Base-by-base conservation (phyloP, 2,113 vertebrate genomes). In the Alexandromys fortis region DNA sequence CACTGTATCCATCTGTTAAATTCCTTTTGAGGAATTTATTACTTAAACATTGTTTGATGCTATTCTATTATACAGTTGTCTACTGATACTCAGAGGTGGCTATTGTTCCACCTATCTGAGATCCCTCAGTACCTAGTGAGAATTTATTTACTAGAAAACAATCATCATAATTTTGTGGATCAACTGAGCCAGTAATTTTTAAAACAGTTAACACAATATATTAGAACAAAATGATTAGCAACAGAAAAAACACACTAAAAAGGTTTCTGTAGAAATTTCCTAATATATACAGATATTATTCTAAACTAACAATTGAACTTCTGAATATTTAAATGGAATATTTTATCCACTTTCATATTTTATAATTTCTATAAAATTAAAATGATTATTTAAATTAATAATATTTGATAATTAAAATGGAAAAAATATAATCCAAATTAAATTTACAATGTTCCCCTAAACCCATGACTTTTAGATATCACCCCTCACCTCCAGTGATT, bases 341-440 rank as follows among this genome's bases (percentile, higher is more conserved):
- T 92, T 17, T 77, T 92, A 87, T 30, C 16, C 7, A 88, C 21
- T 70, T 95, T 73, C 55, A 79, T 77, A 26, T 92, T 97, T 95
- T 67, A 79, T 95, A 96, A 95, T 91, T 86, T 90, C 45, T 95
- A 89, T 92, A 81, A 97, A 95, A 96, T 94, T 35, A 94, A 94
- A 96, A 96, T 97, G 3, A 94, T 96, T 95, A 95, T 93, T 96
- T 94, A 94, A 89, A 96, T 96, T 92, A 95, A 95, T 94, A 96
- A 61, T 92, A 96, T 94, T 97, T 97, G 63, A 68, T 94, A 96
- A 95, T 96, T 98, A 97, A 97, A 96, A 94, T 35, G 68, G 24
- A 4, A 93, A 87, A 7, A 93, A 65, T 45, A 1, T 38, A 90
- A 83, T 55, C 22, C 94, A 94, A 96, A 95, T 97, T 95, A 92